Evolutionary conservation across 2,888 invertebrate genomes (phyloP).

Genomic region (Microdon myrmicae): DNA sequence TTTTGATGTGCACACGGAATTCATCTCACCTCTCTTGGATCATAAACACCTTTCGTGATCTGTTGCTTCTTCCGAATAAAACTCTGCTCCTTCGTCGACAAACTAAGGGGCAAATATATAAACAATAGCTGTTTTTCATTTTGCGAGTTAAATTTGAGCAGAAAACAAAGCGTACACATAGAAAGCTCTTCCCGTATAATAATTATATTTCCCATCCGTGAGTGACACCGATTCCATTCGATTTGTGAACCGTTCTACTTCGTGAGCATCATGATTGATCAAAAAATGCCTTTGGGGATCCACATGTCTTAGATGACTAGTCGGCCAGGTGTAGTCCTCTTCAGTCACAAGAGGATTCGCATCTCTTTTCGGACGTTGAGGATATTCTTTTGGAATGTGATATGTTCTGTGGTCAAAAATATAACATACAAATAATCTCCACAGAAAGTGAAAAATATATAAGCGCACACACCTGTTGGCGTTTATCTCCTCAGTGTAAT

Average conservation of each 20-base stretch:
- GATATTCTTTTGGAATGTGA: no score
- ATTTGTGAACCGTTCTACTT: constrained; percentile 54
- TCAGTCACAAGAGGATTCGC: constrained; percentile 45
- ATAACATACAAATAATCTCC: no score
- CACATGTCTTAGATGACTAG: constrained; percentile 43
- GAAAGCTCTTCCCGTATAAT: constrained; percentile 56
- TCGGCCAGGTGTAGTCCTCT: constrained; percentile 49
- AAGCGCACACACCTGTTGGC: no score
- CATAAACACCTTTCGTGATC: no score
- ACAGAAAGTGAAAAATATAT: no score
- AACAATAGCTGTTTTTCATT: no score
- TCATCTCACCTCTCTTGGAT: constrained; percentile 14
- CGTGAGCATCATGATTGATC: constrained; percentile 57
- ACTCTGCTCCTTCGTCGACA: constrained; percentile 48
- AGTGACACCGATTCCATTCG: no score
- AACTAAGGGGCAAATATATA: no score
- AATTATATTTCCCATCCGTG: constrained; percentile 53
- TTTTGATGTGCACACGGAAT: not conserved
- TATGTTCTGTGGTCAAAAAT: no score
- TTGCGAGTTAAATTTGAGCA: no score
- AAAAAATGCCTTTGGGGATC: constrained; percentile 56
- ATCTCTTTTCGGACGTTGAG: constrained; percentile 55
- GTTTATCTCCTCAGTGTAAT: no score
- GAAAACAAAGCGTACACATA: no score
- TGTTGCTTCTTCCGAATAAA: constrained; percentile 54